Evolutionary conservation across 64 coral and sea anemone species (phyloP).

Genomic region (Stylophora pistillata): DNA sequence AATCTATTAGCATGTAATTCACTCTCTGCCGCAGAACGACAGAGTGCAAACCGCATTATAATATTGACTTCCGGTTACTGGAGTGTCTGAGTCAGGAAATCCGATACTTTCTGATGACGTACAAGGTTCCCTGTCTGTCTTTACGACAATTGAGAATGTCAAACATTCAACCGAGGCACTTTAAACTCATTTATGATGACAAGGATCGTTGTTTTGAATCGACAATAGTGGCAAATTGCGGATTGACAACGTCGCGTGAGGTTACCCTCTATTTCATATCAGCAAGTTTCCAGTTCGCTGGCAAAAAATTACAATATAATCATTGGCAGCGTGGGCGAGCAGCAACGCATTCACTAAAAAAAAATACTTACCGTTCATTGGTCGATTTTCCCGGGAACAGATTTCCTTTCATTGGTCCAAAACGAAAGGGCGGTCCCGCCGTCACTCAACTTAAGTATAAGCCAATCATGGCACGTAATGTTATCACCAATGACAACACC

Average conservation of each 20-base stretch:
- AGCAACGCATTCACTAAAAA: not conserved
- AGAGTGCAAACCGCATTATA: constrained; percentile 33
- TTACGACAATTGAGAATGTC: constrained; percentile 27
- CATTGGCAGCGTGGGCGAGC: constrained; percentile 30
- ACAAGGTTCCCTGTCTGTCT: not conserved
- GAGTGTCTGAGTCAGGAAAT: constrained; percentile 34
- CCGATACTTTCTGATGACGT: constrained; percentile 44
- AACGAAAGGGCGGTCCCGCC: constrained; percentile 26
- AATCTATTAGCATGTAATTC: constrained; percentile 23
- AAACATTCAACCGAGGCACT: not conserved
- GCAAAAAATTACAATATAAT: constrained; percentile 58
- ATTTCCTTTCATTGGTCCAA: constrained; percentile 28
- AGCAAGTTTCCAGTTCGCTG: constrained; percentile 48
- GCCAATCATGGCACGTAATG: constrained; percentile 56
- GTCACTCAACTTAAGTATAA: constrained; percentile 37
- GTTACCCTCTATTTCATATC: constrained; percentile 26
- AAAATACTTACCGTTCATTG: not conserved
- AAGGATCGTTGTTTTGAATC: not conserved
- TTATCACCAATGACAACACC: constrained; percentile 75
- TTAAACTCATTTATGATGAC: constrained; percentile 1
- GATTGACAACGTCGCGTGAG: constrained; percentile 31
- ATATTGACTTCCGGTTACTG: constrained; percentile 28
- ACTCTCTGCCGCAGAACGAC: not conserved
- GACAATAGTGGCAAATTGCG: not conserved
- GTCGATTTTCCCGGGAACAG: constrained; percentile 37